phyloP scores from a whole-genome alignment of 2,113 vertebrate species.

The Cyprinodon brontotheroides region DNA sequence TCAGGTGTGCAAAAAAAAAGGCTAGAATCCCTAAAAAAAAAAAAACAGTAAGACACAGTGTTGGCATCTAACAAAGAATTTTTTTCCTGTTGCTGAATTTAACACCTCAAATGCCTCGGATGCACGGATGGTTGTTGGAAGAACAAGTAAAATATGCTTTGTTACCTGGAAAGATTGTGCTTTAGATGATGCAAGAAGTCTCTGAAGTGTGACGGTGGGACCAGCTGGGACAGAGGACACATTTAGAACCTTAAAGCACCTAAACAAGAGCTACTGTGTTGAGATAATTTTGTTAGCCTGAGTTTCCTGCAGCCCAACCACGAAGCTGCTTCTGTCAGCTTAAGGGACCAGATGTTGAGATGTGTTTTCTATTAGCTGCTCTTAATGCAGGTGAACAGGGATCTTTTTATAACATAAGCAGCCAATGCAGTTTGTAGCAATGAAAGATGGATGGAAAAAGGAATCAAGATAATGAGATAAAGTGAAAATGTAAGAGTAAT shows the following conservation, averaged over 20 bases:
- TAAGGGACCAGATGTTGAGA: slow-evolving; percentile 46
- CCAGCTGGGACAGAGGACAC: slow-evolving; percentile 24
- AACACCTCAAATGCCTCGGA: slow-evolving; percentile 32
- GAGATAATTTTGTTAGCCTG: slow-evolving; percentile 17
- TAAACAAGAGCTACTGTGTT: slow-evolving; percentile 13
- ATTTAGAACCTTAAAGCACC: slow-evolving; percentile 24
- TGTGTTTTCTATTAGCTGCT: slow-evolving; percentile 47
- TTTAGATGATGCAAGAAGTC: slow-evolving; percentile 23
- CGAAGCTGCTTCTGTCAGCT: slow-evolving; percentile 7
- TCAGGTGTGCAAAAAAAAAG: slow-evolving; percentile 30
- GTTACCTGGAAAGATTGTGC: slow-evolving; percentile 45
- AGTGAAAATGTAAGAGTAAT: background rate
- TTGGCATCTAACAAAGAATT: slow-evolving; percentile 17
- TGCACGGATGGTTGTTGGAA: slow-evolving; percentile 50
- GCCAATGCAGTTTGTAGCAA: slow-evolving; percentile 49
- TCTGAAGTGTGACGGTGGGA: slow-evolving; percentile 2
- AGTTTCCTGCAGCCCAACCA: slow-evolving; percentile 26
- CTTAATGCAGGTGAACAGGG: slow-evolving; percentile 34
- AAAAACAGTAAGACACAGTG: slow-evolving; percentile 48
- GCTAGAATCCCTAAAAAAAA: slow-evolving; percentile 48
- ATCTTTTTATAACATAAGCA: slow-evolving; percentile 36
- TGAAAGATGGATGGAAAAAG: slow-evolving; percentile 42
- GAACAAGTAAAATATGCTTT: slow-evolving; percentile 52
- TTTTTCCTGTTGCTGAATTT: slow-evolving; percentile 21
- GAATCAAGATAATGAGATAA: slow-evolving; percentile 25